These are phyloP conservation scores for Metridium senile DNA, from an alignment of 92 coral and sea anemone species.

Conservation along the genomic window DNA sequence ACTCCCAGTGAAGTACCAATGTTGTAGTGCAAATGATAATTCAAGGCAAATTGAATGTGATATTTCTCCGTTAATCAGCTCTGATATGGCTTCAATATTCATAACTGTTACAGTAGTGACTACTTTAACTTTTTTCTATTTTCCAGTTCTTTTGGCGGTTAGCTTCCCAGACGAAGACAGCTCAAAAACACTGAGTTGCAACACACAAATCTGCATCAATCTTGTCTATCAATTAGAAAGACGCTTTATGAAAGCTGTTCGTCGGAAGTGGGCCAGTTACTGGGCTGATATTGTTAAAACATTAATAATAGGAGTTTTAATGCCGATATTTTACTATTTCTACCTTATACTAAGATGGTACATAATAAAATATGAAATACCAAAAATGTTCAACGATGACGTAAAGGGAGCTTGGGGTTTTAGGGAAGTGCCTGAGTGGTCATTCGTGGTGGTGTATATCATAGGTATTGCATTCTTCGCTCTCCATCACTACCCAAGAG, in stretches of 20 bases:
- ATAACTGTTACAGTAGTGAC: not conserved
- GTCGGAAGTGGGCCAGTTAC: too few species aligned
- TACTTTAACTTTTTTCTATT: not conserved
- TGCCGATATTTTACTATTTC: too few species aligned
- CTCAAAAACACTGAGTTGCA: not conserved
- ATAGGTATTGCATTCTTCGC: too few species aligned
- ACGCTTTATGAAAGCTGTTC: too few species aligned
- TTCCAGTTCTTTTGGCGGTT: not conserved
- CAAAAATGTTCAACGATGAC: conserved; percentile 10
- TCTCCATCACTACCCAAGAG: too few species aligned
- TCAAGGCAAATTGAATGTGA: conserved; percentile 13
- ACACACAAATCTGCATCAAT: not conserved
- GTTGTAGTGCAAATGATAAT: not conserved
- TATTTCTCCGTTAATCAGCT: not conserved
- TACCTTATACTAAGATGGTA: too few species aligned
- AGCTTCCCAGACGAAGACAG: not conserved
- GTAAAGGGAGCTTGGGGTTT: not conserved
- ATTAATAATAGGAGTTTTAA: too few species aligned
- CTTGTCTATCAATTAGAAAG: not conserved
- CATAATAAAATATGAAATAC: conserved; percentile 12
- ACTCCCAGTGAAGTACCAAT: conserved; percentile 10
- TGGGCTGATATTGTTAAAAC: too few species aligned
- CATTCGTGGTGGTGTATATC: not conserved
- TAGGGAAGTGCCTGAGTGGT: not conserved
- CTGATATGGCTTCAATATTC: conserved; percentile 3